phyloP scores from a whole-genome alignment of 1,140 invertebrate species.

The Lethocerus indicus region DNA sequence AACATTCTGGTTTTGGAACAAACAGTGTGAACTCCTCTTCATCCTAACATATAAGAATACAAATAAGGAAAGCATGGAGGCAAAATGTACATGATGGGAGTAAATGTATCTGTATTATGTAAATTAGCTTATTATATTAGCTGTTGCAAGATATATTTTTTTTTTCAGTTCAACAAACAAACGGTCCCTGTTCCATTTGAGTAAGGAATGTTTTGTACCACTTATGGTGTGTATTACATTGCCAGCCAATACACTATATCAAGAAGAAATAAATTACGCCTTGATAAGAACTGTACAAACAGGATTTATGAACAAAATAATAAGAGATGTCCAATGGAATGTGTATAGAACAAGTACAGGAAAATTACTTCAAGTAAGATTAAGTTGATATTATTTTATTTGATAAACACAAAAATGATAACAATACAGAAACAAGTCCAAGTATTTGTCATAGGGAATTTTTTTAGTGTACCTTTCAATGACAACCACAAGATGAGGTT shows the following conservation, averaged over 20 bases:
- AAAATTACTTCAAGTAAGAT: constrained; percentile 34
- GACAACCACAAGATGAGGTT: background rate
- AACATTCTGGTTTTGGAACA: too few relatives aligned
- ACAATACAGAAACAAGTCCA: background rate
- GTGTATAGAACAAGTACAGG: constrained; percentile 38
- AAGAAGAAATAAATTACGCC: constrained; percentile 34
- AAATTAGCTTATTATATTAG: too few relatives aligned
- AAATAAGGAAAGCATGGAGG: background rate
- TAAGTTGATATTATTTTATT: background rate
- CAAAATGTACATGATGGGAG: background rate
- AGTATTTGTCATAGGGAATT: too few relatives aligned
- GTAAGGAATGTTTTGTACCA: constrained; percentile 47
- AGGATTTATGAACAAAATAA: constrained; percentile 43
- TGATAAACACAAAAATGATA: background rate
- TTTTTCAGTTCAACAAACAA: constrained; percentile 23
- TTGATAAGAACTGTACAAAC: constrained; percentile 38
- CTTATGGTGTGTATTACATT: constrained; percentile 43
- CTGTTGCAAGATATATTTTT: too few relatives aligned
- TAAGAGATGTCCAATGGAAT: constrained; percentile 46
- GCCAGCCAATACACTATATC: constrained; percentile 39
- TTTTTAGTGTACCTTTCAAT: too few relatives aligned
- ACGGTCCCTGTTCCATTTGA: constrained; percentile 43
- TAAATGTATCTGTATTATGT: background rate
- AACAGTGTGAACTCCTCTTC: too few relatives aligned
- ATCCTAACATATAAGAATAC: background rate